Base-by-base conservation (phyloP, 2,797 vertebrate species). In the Phalloptychus januarius region DNA sequence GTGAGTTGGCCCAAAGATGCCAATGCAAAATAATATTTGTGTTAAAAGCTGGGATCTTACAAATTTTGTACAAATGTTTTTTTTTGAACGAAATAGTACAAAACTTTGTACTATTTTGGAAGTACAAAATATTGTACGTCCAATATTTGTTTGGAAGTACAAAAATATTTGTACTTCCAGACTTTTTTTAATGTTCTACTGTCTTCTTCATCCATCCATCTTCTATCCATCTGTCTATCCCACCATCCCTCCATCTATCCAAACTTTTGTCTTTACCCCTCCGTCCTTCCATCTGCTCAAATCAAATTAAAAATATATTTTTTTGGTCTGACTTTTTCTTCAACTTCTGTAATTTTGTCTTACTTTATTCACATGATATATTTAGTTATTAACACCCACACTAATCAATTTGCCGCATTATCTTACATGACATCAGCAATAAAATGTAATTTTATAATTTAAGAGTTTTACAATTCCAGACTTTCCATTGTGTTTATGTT, bases 1-100 rank as follows among this genome's bases (percentile, higher is more conserved):
- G 98, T 99, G 94, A 97, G 97, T 96, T 79, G 42, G 79, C 69
- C 25, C 69, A 54, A 72, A 84, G 73, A 76, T 78, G 79, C 65
- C 72, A 54, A 36, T 31, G 71, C 42, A 67, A 18, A 25, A 81
- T 28, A 74, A 1, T 72, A 48, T 77, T 80, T 74, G 28, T 48
- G 23, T 77, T 25, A 71, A n/a, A 45, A 45, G 18, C n/a, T 2
- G 40, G 25, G 23, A 16, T n/a, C 67, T 25, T 44, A 13, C n/a
- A n/a, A n/a, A n/a, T n/a, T n/a, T n/a, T n/a, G n/a, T n/a, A n/a
- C n/a, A n/a, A n/a, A n/a, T n/a, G n/a, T n/a, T n/a, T n/a, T n/a
- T n/a, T n/a, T n/a, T n/a, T n/a, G n/a, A n/a, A n/a, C n/a, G n/a
- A n/a, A n/a, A n/a, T n/a, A n/a, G n/a, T n/a, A n/a, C n/a, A n/a